Evolutionary conservation across 2,797 vertebrate genomes (phyloP).

Genomic region (Erpetoichthys calabaricus): DNA sequence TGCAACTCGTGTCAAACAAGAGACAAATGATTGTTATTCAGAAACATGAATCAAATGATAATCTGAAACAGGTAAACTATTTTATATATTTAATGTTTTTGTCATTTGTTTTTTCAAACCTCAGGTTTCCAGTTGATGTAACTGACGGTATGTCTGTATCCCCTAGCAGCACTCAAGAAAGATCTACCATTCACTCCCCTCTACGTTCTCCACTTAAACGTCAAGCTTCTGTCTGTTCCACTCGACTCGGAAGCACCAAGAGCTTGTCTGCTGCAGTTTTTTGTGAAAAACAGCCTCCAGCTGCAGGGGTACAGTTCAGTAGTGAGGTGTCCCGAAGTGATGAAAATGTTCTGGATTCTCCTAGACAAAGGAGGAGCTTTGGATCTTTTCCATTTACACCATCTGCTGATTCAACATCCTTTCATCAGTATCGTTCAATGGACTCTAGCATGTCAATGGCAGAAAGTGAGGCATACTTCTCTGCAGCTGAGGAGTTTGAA

Average conservation of each 20-base stretch:
- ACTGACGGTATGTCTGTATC: conserved; percentile 62
- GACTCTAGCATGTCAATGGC: conserved; percentile 95
- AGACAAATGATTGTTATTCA: too few species aligned
- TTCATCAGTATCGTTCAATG: conserved; percentile 91
- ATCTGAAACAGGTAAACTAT: too few species aligned
- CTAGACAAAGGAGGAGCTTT: conserved; percentile 87
- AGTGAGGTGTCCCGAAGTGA: conserved; percentile 89
- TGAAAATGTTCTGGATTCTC: conserved; percentile 87
- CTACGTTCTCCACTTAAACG: conserved; percentile 78
- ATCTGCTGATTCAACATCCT: conserved; percentile 86
- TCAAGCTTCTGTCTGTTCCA: conserved; percentile 79
- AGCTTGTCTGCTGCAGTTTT: conserved; percentile 88
- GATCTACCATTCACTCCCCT: conserved; percentile 66
- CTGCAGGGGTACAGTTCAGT: conserved; percentile 82
- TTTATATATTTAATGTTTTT: too few species aligned
- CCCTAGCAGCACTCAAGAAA: conserved; percentile 65
- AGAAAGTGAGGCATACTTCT: conserved; percentile 96
- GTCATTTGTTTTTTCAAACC: not conserved
- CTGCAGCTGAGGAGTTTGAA: conserved; percentile 89
- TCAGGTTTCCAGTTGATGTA: conserved; percentile 52
- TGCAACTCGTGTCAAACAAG: not conserved
- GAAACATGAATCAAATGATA: too few species aligned
- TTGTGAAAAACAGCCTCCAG: conserved; percentile 64
- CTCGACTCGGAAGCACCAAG: conserved; percentile 86
- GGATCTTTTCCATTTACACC: conserved; percentile 92